phyloP scores from a whole-genome alignment of 2,797 vertebrate genomes.

The Numenius phaeopus region DNA sequence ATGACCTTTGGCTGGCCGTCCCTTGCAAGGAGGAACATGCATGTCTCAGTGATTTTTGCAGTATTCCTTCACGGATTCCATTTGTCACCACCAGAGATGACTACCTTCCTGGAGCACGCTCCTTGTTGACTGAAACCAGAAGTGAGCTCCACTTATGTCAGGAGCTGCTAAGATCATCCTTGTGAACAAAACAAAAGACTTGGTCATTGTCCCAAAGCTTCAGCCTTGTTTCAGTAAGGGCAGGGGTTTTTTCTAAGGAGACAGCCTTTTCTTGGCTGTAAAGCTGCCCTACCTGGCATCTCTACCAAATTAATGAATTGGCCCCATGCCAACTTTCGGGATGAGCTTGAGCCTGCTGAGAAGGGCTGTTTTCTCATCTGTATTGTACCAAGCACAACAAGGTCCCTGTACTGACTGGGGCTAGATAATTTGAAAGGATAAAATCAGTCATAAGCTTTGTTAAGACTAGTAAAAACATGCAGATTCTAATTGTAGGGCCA shows the following conservation, averaged over 20 bases:
- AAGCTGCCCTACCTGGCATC: background rate
- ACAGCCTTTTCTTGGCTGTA: background rate
- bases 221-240: background rate
- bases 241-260: background rate
- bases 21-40: rapidly evolving
- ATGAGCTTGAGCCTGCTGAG: background rate
- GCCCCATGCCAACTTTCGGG: background rate
- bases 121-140: background rate
- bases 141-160: background rate
- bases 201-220: background rate
- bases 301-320: background rate
- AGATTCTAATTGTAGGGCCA: background rate
- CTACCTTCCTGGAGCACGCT: background rate
- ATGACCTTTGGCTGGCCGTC: background rate
- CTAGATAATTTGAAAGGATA: background rate
- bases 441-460: background rate
- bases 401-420: background rate
- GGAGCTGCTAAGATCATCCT: background rate
- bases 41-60: background rate
- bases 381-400: background rate
- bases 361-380: background rate
- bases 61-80: background rate
- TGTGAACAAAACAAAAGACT: background rate
- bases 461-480: conserved; percentile 10
- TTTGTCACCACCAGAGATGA: background rate